These are phyloP conservation scores for Cirrhinus mrigala DNA, from an alignment of 2,797 vertebrate species.

Conservation along the genomic window DNA sequence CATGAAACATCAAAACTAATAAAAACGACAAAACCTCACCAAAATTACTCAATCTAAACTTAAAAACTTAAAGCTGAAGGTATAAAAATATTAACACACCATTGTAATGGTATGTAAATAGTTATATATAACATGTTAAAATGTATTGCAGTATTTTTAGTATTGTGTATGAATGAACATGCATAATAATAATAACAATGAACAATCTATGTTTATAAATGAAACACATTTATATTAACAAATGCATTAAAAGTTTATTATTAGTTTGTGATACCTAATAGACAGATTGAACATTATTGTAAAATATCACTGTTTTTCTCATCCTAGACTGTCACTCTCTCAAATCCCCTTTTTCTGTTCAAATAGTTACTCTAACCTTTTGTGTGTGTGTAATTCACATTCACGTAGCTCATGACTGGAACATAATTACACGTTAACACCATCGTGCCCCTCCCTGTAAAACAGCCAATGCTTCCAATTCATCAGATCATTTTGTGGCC, in stretches of 20 bases:
- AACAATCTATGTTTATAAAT: too few species aligned
- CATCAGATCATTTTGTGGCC: constrained; percentile 69
- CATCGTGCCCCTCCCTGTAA: constrained; percentile 74
- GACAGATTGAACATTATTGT: not conserved
- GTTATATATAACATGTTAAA: not conserved
- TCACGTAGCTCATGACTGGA: constrained; percentile 79
- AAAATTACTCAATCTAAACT: not conserved
- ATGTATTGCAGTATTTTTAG: not conserved
- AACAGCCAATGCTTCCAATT: constrained; percentile 79
- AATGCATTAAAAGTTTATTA: not conserved
- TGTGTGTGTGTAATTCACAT: constrained; percentile 68
- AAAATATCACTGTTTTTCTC: not conserved
- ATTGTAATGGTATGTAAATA: not conserved
- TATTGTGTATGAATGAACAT: not conserved
- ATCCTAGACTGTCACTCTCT: constrained; percentile 57
- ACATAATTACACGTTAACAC: constrained; percentile 82
- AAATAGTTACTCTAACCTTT: constrained; percentile 59
- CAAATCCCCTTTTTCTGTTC: constrained; percentile 57
- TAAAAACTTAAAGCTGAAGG: not conserved
- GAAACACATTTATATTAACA: not conserved
- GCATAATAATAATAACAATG: too few species aligned
- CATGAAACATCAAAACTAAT: not conserved
- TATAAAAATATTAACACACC: not conserved
- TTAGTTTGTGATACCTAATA: not conserved
- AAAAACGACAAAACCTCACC: not conserved